Evolutionary conservation across 2,888 invertebrate species (phyloP), one percentile per base, ranked within the genome.

Genomic region (Eupithecia exiguata): DNA sequence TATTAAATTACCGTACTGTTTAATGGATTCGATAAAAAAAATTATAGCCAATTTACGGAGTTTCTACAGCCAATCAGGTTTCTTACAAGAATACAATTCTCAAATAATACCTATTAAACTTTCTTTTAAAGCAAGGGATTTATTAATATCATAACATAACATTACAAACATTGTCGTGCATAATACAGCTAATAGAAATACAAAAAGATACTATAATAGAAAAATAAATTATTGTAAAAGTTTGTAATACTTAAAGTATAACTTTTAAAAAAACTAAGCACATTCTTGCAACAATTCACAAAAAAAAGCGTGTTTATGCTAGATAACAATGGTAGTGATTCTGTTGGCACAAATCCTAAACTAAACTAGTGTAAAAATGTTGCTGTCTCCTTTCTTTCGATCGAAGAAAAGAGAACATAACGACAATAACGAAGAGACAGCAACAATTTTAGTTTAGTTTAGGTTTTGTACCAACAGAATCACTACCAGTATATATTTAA

Each of bases 281-380:
- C 53, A 53, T 36, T 12, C 72, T 68, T 72, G 43, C 46, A 40
- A 67, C 36, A 35, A 35, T 35, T 61, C 12, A 40, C 40, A n/a
- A 43, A 43, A 68, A 18, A 72, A 72, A 68, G 68, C 72, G 68
- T 63, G 30, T 36, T 35, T 36, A 46, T n/a, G 7, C 46, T 43
- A 46, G n/a, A 61, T 16, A 30, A 21, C 18, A n/a, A n/a, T n/a
- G n/a, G n/a, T n/a, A 62, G 40, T 63, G 18, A 53, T 30, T 72
- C n/a, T n/a, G n/a, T n/a, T n/a, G n/a, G n/a, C n/a, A n/a, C n/a
- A n/a, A n/a, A n/a, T n/a, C n/a, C n/a, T n/a, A n/a, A n/a, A n/a
- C n/a, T n/a, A n/a, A n/a, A n/a, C n/a, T n/a, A n/a, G n/a, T n/a
- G n/a, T n/a, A n/a, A n/a, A n/a, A n/a, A n/a, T n/a, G n/a, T n/a